phyloP scores from a whole-genome alignment of 2,888 invertebrate species.

The Drosophila vallismaia region DNA sequence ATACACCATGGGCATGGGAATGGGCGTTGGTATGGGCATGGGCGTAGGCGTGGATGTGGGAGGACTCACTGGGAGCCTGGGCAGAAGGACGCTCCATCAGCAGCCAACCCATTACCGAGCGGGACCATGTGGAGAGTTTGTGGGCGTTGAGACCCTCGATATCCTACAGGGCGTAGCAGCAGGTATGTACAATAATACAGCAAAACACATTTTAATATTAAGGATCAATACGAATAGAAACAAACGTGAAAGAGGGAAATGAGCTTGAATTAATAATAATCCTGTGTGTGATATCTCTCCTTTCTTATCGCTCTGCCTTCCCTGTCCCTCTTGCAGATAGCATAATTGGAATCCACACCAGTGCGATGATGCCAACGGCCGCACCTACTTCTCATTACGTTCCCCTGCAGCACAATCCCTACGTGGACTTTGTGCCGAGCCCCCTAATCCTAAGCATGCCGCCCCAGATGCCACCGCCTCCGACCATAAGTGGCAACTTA shows the following conservation, averaged over 20 bases:
- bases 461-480: slow-evolving; percentile 57
- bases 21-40: slow-evolving; percentile 34
- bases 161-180: slow-evolving; percentile 83
- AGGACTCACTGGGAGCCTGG: slow-evolving; percentile 75
- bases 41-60: slow-evolving; percentile 28
- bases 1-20: slow-evolving; percentile 56
- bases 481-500: slow-evolving; percentile 67
- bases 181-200: slow-evolving; percentile 75
- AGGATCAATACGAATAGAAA: background rate
- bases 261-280: slow-evolving; percentile 16
- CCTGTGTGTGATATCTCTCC: slow-evolving; percentile 1
- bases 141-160: slow-evolving; percentile 83
- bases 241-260: background rate
- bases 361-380: slow-evolving; percentile 62
- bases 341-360: slow-evolving; percentile 82
- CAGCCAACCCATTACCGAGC: slow-evolving; percentile 61
- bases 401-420: slow-evolving; percentile 77
- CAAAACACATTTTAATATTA: no score
- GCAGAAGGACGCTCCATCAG: slow-evolving; percentile 66
- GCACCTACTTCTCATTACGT: slow-evolving; percentile 59
- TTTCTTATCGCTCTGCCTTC: no score
- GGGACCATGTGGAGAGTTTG: slow-evolving; percentile 73
- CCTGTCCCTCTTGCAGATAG: slow-evolving; percentile 78
- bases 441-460: slow-evolving; percentile 60
- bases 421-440: slow-evolving; percentile 74